Percentiles rank a stretch among this genome's conserved stretches.
Conservation (phyloP, 2,113 vertebrate species). For the Chloebia gouldiae region DNA sequence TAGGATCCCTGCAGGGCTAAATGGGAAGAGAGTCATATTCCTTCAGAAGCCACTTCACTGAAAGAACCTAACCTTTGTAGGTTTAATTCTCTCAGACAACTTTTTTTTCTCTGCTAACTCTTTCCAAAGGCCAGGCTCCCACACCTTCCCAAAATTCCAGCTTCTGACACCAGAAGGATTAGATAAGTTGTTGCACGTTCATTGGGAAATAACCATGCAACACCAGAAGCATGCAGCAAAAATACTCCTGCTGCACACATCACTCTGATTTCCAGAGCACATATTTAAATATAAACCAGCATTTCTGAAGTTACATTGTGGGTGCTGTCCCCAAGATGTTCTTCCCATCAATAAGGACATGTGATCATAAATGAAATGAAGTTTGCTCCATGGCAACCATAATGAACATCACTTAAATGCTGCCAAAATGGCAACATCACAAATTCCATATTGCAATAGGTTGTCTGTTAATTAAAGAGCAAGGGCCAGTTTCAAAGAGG, state of each 20-base stretch:
- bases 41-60: background rate
- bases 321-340: conserved; percentile 25
- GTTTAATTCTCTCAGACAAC: background rate
- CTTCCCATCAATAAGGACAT: background rate
- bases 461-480: conserved; percentile 51
- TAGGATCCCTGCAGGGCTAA: background rate
- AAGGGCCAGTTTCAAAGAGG: conserved; percentile 38
- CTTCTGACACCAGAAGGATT: background rate
- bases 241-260: background rate
- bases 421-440: conserved; percentile 41
- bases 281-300: background rate
- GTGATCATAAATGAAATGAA: conserved; percentile 2
- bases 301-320: background rate
- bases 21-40: background rate
- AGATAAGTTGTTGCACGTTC: background rate
- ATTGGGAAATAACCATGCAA: background rate
- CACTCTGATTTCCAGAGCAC: background rate
- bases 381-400: conserved; percentile 1
- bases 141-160: background rate
- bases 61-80: background rate
- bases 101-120: background rate
- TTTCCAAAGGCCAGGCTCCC: background rate
- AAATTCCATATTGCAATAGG: conserved; percentile 7
- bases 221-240: background rate
- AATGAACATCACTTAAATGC: conserved; percentile 18